Conservation (phyloP, 2,888 invertebrate genomes). For the Oscheius onirici region DNA sequence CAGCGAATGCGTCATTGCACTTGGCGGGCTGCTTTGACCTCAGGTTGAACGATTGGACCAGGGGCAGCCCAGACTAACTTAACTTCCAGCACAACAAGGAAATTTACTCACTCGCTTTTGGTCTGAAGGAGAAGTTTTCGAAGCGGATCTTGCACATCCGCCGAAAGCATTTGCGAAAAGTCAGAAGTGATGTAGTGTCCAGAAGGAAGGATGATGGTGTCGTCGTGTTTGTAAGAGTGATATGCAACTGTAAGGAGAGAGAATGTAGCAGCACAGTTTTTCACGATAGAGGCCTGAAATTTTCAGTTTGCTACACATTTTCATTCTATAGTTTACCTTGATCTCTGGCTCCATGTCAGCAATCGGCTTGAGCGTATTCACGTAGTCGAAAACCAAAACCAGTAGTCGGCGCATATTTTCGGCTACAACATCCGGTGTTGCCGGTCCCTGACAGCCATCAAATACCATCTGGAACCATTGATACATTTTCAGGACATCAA, state of each 20-base stretch:
- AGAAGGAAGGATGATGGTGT: conserved; percentile 59
- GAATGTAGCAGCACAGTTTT: conserved; percentile 52
- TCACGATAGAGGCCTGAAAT: conserved; percentile 53
- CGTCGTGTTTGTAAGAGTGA: conserved; percentile 46
- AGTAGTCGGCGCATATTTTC: conserved; percentile 54
- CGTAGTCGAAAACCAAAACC: conserved; percentile 65
- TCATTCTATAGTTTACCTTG: conserved; percentile 48
- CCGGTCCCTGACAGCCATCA: conserved; percentile 45
- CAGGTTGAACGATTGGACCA: conserved; percentile 29
- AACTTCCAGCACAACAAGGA: conserved; percentile 12
- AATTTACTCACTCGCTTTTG: conserved; percentile 47
- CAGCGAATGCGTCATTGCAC: conserved; percentile 31
- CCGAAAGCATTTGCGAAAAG: neutral
- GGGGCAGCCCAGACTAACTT: neutral
- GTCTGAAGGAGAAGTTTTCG: conserved; percentile 35
- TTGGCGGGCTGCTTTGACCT: conserved; percentile 28
- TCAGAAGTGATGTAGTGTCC: conserved; percentile 38
- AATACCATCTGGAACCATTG: conserved; percentile 56
- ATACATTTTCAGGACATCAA: neutral
- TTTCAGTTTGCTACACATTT: too few relatives aligned
- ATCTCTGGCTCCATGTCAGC: conserved; percentile 63
- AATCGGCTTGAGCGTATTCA: conserved; percentile 68
- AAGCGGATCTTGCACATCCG: conserved; percentile 31
- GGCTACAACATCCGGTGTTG: conserved; percentile 33
- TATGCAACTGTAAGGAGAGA: conserved; percentile 56